These are phyloP conservation scores for Sphinx pinastri DNA, from an alignment of 2,888 invertebrate genomes.

Conservation along the genomic window DNA sequence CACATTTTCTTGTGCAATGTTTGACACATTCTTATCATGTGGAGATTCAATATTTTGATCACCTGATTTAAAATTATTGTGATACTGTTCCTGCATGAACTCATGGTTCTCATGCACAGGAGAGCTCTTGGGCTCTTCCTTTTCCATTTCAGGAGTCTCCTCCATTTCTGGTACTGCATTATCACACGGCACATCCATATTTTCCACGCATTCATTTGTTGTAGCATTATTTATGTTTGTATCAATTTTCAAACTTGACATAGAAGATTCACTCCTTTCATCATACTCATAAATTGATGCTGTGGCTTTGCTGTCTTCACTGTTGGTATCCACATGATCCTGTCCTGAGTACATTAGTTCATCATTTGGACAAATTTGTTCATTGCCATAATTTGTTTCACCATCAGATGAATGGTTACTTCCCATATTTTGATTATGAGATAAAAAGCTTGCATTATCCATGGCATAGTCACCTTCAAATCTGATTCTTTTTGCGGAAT, in stretches of 20 bases:
- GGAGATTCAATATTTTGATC: conserved; percentile 35
- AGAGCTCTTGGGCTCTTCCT: conserved; percentile 40
- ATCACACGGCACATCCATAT: conserved; percentile 41
- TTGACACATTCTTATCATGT: conserved; percentile 41
- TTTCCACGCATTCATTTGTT: conserved; percentile 50
- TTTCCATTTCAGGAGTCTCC: conserved; percentile 42
- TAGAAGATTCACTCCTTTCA: conserved; percentile 69
- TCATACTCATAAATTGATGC: conserved; percentile 74
- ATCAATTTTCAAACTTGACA: conserved; percentile 72
- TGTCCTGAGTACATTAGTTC: conserved; percentile 61
- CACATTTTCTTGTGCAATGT: conserved; percentile 19
- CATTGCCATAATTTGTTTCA: conserved; percentile 61
- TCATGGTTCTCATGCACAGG: conserved; percentile 49
- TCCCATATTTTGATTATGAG: conserved; percentile 46
- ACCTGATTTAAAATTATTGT: conserved; percentile 40
- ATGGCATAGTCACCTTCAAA: conserved; percentile 43
- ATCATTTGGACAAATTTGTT: conserved; percentile 61
- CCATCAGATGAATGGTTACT: conserved; percentile 63
- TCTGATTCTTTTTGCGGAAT: conserved; percentile 66
- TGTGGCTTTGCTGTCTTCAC: conserved; percentile 73
- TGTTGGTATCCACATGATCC: conserved; percentile 68
- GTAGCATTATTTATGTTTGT: conserved; percentile 59
- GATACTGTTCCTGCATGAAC: conserved; percentile 48
- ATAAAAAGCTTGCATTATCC: conserved; percentile 48
- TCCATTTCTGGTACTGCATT: conserved; percentile 40